Percentiles rank a stretch among this genome's conserved stretches.
These are phyloP conservation scores for Stenoptilia bipunctidactyla DNA, from an alignment of 2,888 invertebrate species.

Conservation along the genomic window DNA sequence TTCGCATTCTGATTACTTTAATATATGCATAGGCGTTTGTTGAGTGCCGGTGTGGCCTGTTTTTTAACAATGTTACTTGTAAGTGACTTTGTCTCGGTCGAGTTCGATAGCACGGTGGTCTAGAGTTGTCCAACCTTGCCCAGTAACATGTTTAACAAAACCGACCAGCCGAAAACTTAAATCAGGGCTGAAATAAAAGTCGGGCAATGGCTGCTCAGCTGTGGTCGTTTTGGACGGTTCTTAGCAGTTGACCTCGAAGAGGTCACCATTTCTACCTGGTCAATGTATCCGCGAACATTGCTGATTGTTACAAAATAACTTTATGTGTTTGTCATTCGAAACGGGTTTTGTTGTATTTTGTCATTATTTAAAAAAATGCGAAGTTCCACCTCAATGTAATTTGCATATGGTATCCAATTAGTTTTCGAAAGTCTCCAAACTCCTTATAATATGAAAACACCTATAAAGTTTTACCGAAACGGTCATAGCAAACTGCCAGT, in stretches of 20 bases:
- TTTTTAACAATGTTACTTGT: slow-evolving; percentile 55
- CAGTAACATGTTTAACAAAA: too few species aligned
- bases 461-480: too few species aligned
- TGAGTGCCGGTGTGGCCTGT: slow-evolving; percentile 44
- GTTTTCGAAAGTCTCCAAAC: slow-evolving; percentile 38
- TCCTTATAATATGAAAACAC: too few species aligned
- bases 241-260: too few species aligned
- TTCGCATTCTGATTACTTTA: slow-evolving; percentile 50
- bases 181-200: too few species aligned
- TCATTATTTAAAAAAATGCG: slow-evolving; percentile 41
- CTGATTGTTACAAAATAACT: slow-evolving; percentile 60
- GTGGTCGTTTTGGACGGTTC: too few species aligned
- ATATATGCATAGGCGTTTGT: slow-evolving; percentile 59
- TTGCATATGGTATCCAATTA: slow-evolving; percentile 57
- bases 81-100: slow-evolving; percentile 59
- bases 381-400: slow-evolving; percentile 39
- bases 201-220: too few species aligned
- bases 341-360: slow-evolving; percentile 43
- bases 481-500: too few species aligned
- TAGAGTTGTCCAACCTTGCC: slow-evolving; percentile 8
- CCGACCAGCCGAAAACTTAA: too few species aligned
- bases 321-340: slow-evolving; percentile 44
- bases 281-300: slow-evolving; percentile 42
- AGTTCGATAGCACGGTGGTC: slow-evolving; percentile 38
- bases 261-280: slow-evolving; percentile 26